Evolutionary conservation across 2,888 invertebrate species (phyloP).

Genomic region (Acronicta aceris): DNA sequence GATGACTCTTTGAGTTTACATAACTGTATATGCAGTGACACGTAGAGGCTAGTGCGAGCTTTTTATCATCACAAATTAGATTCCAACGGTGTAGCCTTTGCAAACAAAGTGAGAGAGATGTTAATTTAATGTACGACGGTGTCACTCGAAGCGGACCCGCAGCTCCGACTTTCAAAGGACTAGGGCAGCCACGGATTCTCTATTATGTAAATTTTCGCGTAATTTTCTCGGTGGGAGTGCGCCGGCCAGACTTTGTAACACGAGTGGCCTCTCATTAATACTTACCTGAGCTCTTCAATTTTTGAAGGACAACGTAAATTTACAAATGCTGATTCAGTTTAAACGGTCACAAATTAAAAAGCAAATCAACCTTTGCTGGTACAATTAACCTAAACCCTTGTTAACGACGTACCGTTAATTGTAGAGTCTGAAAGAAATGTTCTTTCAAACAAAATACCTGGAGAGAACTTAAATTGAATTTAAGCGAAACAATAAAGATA

Average conservation of each 20-base stretch:
- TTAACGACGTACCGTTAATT: constrained; percentile 16
- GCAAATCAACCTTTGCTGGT: constrained; percentile 20
- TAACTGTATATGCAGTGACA: constrained; percentile 44
- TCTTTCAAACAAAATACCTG: constrained; percentile 3
- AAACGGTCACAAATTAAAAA: constrained; percentile 40
- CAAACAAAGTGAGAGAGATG: constrained; percentile 86
- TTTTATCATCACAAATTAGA: constrained; percentile 78
- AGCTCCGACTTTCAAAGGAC: constrained; percentile 85
- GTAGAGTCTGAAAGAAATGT: constrained; percentile 14
- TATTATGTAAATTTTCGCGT: constrained; percentile 88
- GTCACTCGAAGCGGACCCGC: constrained; percentile 81
- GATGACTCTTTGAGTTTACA: constrained; percentile 44
- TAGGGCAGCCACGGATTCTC: constrained; percentile 86
- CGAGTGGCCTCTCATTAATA: constrained; percentile 83
- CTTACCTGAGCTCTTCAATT: constrained; percentile 76
- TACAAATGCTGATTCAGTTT: constrained; percentile 47
- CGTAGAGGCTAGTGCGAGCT: constrained; percentile 59
- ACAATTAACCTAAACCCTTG: constrained; percentile 29
- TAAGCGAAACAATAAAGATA: constrained; percentile 36
- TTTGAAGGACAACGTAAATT: constrained; percentile 67
- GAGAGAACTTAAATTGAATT: constrained; percentile 8
- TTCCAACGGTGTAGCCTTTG: constrained; percentile 72
- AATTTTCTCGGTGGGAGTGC: constrained; percentile 83
- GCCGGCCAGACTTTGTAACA: constrained; percentile 84
- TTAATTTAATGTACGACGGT: constrained; percentile 86